These are phyloP conservation scores for Coenobita brevimanus DNA, from an alignment of 1,140 invertebrate species.

Conservation along the genomic window DNA sequence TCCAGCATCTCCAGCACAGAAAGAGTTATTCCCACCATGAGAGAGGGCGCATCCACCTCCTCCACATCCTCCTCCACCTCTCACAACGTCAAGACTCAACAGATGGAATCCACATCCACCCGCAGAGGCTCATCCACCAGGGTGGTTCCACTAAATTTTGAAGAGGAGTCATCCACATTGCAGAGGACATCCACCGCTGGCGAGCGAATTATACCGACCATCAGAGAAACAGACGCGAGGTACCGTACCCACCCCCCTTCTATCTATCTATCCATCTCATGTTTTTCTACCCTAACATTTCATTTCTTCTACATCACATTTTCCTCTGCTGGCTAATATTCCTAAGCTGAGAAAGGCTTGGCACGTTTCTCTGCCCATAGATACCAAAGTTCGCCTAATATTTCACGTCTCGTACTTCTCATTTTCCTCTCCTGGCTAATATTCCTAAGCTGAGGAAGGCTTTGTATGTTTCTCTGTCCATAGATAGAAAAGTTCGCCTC, in stretches of 20 bases:
- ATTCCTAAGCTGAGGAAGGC: too few relatives aligned
- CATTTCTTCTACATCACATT: too few relatives aligned
- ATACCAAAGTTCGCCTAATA: too few relatives aligned
- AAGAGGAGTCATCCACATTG: conserved; percentile 10
- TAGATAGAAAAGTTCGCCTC: too few relatives aligned
- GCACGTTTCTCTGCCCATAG: too few relatives aligned
- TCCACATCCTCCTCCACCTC: too few relatives aligned
- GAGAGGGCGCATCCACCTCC: background rate
- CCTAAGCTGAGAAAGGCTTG: too few relatives aligned
- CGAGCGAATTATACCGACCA: conserved; percentile 34
- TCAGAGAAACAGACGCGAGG: background rate
- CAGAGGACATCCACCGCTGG: background rate
- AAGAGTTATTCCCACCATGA: conserved; percentile 34
- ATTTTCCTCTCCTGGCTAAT: too few relatives aligned
- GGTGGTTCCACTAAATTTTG: conserved; percentile 47
- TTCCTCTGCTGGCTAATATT: too few relatives aligned
- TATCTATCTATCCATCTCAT: background rate
- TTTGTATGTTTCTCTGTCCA: too few relatives aligned
- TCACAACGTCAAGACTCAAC: background rate
- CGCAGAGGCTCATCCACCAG: conserved; percentile 43
- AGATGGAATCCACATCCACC: background rate
- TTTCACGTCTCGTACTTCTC: too few relatives aligned
- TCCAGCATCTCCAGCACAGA: conserved; percentile 1
- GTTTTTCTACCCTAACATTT: background rate
- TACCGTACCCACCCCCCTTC: background rate